These are phyloP conservation scores for Sarcoramphus papa DNA, from an alignment of 2,797 vertebrate species.

Conservation along the genomic window DNA sequence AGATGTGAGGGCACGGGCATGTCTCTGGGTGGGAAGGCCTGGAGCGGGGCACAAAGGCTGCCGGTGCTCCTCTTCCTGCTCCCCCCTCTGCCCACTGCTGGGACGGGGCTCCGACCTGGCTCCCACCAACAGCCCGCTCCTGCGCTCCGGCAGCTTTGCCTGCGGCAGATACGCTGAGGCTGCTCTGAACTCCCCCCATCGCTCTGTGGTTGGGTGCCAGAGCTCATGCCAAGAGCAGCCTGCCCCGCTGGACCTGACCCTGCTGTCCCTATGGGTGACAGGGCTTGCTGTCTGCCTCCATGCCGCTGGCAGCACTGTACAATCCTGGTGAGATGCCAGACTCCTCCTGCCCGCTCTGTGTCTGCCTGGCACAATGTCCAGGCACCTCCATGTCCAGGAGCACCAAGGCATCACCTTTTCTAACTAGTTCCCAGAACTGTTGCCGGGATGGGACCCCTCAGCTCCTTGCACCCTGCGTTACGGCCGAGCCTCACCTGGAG, in stretches of 20 bases:
- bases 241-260: neutral
- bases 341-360: neutral
- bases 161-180: neutral
- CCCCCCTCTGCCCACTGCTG: neutral
- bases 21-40: neutral
- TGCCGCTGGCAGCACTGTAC: neutral
- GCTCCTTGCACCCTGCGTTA: neutral
- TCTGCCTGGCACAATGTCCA: neutral
- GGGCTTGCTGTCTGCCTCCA: neutral
- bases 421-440: neutral
- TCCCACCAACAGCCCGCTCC: neutral
- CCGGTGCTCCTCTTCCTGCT: neutral
- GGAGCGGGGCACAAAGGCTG: neutral
- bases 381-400: neutral
- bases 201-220: neutral
- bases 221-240: neutral
- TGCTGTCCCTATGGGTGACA: fast-evolving
- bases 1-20: fast-evolving
- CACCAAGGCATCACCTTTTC: neutral
- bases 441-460: neutral
- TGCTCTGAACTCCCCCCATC: neutral
- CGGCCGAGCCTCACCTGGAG: neutral
- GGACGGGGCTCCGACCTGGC: neutral
- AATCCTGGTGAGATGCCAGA: neutral
- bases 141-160: neutral